Base-by-base conservation (phyloP, 2,888 invertebrate species). In the Patella caerulea region DNA sequence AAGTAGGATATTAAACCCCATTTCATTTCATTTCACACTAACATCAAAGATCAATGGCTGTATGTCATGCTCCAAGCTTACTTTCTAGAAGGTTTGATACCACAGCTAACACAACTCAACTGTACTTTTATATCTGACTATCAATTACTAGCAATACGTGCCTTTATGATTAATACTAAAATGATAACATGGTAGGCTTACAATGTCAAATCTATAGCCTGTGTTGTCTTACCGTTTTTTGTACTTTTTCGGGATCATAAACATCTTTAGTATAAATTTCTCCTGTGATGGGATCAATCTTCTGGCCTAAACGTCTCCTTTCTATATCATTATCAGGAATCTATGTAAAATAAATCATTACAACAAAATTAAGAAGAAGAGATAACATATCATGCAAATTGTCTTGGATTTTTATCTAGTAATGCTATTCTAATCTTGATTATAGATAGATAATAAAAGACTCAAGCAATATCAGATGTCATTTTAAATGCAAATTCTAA, bases 271-370 rank as follows among this genome's bases (percentile, higher is more conserved):
- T 89, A 85, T 90, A 91, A 17, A 91, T 82, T 9, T 87, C 87
- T 5, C 91, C 91, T 53, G 90, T 90, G 45, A 88, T 73, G 11
- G 90, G 89, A 81, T 92, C 91, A 34, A 91, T 79, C 76, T 87
- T 88, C 85, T 90, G 89, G n/a, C 88, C 88, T 19, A 86, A 79
- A 56, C 91, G 76, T 73, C 92, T 83, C 29, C 75, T 82, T 75
- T 89, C 86, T 53, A 92, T 80, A 82, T 92, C 92, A 75, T 85
- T 85, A 82, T 92, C 91, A 45, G 91, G 90, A 55, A 91, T 89
- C 91, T 92, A 75, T 12, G 80, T 78, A 71, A 76, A 65, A 69
- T 73, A 54, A 78, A 71, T 45, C 45, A 45, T 45, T 45, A 65
- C 65, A 65, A 56, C 15, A 56, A 9, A 24, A 65, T 24, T 14